Evolutionary conservation across 2,888 invertebrate species (phyloP).

Genomic region (Pyrrhosoma nymphula): DNA sequence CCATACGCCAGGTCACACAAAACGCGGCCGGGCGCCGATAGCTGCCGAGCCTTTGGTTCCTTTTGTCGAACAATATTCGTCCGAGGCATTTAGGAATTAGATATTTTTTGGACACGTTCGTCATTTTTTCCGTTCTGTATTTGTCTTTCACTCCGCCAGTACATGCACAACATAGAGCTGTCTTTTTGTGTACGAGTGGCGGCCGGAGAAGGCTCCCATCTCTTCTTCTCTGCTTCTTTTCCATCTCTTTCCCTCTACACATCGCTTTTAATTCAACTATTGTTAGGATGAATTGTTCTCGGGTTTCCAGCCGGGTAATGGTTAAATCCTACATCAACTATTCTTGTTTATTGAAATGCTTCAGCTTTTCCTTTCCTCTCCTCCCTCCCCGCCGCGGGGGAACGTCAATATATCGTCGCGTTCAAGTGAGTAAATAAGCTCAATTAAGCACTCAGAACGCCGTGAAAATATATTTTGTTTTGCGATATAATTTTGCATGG

Average conservation of each 20-base stretch:
- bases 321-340: too few relatives aligned
- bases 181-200: neutral
- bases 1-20: neutral
- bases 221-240: neutral
- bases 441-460: constrained; percentile 36
- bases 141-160: neutral
- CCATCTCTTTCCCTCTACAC: neutral
- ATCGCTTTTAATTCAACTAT: neutral
- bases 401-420: constrained; percentile 36
- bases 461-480: constrained; percentile 39
- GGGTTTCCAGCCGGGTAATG: neutral
- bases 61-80: neutral
- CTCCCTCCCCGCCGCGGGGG: neutral
- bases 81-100: constrained; percentile 1
- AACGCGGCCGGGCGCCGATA: neutral
- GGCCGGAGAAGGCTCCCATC: neutral
- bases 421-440: constrained; percentile 35
- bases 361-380: neutral
- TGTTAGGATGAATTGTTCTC: too few relatives aligned
- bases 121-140: neutral
- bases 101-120: neutral
- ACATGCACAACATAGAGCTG: neutral
- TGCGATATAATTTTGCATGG: constrained; percentile 14
- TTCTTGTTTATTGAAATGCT: constrained; percentile 24
- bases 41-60: neutral